phyloP scores from a whole-genome alignment of 2,797 vertebrate genomes.

The Neosilurus mollespiculum region DNA sequence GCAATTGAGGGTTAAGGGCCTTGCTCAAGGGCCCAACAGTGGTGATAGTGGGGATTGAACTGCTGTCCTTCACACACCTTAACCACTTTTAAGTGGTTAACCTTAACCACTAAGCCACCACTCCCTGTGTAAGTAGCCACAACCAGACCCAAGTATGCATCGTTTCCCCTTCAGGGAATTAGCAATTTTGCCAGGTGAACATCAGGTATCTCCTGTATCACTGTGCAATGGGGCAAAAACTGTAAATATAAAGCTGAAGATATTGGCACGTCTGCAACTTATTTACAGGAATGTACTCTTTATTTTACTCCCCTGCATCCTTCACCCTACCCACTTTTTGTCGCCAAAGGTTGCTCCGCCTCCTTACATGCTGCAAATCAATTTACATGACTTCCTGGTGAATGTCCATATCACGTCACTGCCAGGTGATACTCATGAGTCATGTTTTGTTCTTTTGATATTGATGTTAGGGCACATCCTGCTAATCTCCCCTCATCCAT shows the following conservation, averaged over 20 bases:
- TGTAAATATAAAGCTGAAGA: neutral
- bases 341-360: neutral
- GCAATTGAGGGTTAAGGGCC: too few species aligned
- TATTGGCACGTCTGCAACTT: neutral
- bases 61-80: too few species aligned
- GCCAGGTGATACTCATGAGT: neutral
- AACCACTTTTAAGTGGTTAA: too few species aligned
- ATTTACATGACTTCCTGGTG: neutral
- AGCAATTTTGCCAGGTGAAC: neutral
- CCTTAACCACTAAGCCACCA: too few species aligned
- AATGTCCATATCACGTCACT: neutral
- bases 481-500: neutral
- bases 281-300: neutral
- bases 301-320: neutral
- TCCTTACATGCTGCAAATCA: neutral
- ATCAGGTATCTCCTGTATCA: neutral
- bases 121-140: neutral
- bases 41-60: too few species aligned
- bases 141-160: neutral
- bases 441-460: neutral
- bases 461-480: neutral
- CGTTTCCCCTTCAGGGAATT: neutral
- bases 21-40: too few species aligned
- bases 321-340: neutral
- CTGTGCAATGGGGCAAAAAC: neutral